Evolutionary conservation across 1,140 invertebrate genomes (phyloP).

Genomic region (Archegozetes longisetosus): DNA sequence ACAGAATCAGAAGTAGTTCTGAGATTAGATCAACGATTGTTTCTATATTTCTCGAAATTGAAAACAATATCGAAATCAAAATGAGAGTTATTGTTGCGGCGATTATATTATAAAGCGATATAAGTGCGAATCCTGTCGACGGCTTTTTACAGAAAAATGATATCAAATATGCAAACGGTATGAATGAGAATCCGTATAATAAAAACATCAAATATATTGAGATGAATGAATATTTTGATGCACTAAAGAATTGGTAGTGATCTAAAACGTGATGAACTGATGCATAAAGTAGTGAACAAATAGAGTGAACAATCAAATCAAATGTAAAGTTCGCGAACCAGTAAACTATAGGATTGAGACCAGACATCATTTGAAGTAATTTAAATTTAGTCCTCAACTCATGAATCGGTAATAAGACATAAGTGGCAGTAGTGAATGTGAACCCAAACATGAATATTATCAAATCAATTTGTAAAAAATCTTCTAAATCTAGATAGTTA

Average conservation of each 20-base stretch:
- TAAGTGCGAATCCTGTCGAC: conserved; percentile 17
- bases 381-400: conserved; percentile 21
- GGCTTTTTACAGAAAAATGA: conserved; percentile 16
- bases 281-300: conserved; percentile 13
- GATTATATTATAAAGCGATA: not conserved
- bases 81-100: not conserved
- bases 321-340: conserved; percentile 19
- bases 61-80: not conserved
- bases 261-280: conserved; percentile 12
- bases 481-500: not conserved
- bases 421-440: conserved; percentile 4
- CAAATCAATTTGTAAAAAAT: not conserved
- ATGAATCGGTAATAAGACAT: conserved; percentile 19
- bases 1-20: not conserved
- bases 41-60: not conserved
- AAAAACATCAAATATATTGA: conserved; percentile 17
- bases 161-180: conserved; percentile 21
- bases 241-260: conserved; percentile 3
- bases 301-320: conserved; percentile 14
- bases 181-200: conserved; percentile 18
- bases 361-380: conserved; percentile 21
- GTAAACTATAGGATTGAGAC: conserved; percentile 13
- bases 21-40: not conserved
- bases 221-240: not conserved
- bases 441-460: not conserved